Evolutionary conservation across 2,888 invertebrate genomes (phyloP), one percentile per base, ranked within the genome.

Genomic region (Watsonalla cultraria): DNA sequence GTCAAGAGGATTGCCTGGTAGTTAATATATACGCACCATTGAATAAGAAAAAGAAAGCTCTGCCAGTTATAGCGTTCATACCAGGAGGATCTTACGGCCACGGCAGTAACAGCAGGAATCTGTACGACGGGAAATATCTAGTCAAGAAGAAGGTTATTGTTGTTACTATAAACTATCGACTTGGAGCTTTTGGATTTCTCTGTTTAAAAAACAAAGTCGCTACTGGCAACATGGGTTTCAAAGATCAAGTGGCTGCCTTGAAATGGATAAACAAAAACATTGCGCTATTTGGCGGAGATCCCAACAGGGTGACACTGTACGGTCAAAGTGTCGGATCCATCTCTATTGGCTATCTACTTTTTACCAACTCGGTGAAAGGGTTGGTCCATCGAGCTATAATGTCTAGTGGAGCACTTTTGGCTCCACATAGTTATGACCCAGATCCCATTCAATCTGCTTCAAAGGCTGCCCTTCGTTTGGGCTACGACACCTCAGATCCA

Each of bases 171-270:
- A 82, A 82, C 61, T 81, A 78, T 56, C 69, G 83, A 7, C 56
- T 81, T 9, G 81, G 79, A 15, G 70, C 71, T 5, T 70, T 82
- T 48, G 83, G 83, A 54, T 80, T 82, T 53, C 61, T 82, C 6
- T 78, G 81, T 48, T 54, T 82, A 6, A 72, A 76, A 34, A 72
- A 60, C 6, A 57, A 70, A 54, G 77, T 70, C 48, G 76, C 73
- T 9, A 69, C 81, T 7, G 82, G 82, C 5, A 83, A 83, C 45
- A 64, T 72, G 11, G 82, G 76, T 5, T 58, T 82, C 35, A 80
- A 78, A 62, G 82, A 83, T 54, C 78, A 80, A 68, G 62, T 78
- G n/a, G 70, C 70, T 37, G 80, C 81, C n/a, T 56, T 83, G 5
- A 71, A 60, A 49, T 82, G 83, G 82, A 62, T 82, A 7, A 66